Base-by-base conservation (phyloP, 2,113 vertebrate species). In the Psittacula cyanocephala region DNA sequence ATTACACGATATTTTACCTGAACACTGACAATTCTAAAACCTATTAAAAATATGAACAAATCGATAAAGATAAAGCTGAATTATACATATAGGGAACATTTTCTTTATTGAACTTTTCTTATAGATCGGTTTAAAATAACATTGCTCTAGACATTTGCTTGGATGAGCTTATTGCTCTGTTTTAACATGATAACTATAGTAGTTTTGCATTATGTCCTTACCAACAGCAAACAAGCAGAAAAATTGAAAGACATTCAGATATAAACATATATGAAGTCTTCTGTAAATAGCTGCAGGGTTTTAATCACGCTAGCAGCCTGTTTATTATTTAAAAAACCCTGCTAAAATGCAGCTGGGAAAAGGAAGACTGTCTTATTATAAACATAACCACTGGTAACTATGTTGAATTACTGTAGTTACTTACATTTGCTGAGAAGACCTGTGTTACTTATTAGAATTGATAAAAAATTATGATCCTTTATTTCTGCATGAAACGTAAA, bases 41-140 rank as follows among this genome's bases (percentile, higher is more conserved):
- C 92, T 92, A 95, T 96, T 96, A 75, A 97, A 98, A 97, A 91
- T 97, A 95, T 75, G 70, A 97, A 94, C 81, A 97, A 97, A 97
- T 97, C 96, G 96, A 97, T 97, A 96, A 96, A 89, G 78, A 93
- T 96, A 97, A 95, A 92, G 60, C 79, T 96, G 86, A 95, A 94
- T 96, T 96, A 92, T 94, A 95, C 57, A 96, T 95, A 96, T 95
- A 95, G 86, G 81, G 86, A 95, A 69, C 70, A 52, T 94, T 97
- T 96, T 89, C 74, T 97, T 96, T 97, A 97, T 95, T 97, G 95
- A 97, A 93, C 92, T 95, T 78, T 87, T 88, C 93, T 91, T 90
- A 95, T 84, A 72, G 92, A 93, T 97, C 1, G 17, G 74, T 96
- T 84, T 76, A 76, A 96, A 93, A 95, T 84, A 94, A 83, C 47